phyloP scores from a whole-genome alignment of 2,113 vertebrate genomes.

The Serinus canaria region DNA sequence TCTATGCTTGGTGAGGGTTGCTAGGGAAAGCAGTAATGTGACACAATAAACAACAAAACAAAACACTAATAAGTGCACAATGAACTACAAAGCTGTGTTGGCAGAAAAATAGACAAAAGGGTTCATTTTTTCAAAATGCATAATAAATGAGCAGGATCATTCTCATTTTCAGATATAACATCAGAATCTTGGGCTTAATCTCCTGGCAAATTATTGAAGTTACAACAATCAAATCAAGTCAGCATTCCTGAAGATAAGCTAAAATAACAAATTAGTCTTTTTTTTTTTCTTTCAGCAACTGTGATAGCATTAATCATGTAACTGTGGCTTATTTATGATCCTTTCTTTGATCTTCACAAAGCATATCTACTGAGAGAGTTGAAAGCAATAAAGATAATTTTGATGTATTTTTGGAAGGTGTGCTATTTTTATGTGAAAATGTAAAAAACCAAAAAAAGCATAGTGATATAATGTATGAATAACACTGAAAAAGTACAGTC shows the following conservation, averaged over 20 bases:
- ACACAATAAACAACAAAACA: neutral
- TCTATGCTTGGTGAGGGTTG: neutral
- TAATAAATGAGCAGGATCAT: neutral
- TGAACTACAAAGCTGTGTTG: neutral
- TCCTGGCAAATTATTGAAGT: slow-evolving; percentile 15
- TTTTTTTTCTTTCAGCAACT: neutral
- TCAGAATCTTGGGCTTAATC: neutral
- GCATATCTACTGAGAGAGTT: neutral
- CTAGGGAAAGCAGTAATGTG: neutral
- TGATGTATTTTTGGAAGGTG: slow-evolving; percentile 27
- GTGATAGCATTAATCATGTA: slow-evolving; percentile 37
- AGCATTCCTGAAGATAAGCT: slow-evolving; percentile 29
- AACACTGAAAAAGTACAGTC: neutral
- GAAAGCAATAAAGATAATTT: slow-evolving; percentile 1
- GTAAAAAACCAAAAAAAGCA: neutral
- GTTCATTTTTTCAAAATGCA: slow-evolving; percentile 1
- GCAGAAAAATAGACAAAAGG: slow-evolving; percentile 4
- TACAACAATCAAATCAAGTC: slow-evolving; percentile 19
- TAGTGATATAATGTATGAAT: neutral
- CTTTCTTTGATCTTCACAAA: slow-evolving; percentile 28
- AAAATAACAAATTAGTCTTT: slow-evolving; percentile 31
- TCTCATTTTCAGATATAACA: neutral
- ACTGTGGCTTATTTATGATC: neutral
- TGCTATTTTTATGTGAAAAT: neutral
- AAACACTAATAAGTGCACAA: neutral